Evolutionary conservation across 2,113 vertebrate genomes (phyloP), one percentile per base, ranked within the genome.

Genomic region (Erinaceus europaeus): DNA sequence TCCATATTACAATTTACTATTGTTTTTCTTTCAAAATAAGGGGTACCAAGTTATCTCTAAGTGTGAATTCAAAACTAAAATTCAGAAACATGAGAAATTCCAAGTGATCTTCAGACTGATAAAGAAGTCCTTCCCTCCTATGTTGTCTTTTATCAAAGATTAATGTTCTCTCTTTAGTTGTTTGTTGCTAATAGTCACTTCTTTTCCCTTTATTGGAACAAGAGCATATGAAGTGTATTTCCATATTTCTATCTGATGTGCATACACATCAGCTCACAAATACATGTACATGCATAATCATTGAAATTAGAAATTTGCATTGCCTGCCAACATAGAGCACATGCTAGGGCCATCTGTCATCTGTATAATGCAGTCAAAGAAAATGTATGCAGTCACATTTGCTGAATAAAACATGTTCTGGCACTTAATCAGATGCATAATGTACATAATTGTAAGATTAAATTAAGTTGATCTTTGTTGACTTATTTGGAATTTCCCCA

Each of bases 391-490:
- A 55, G 27, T 65, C 9, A 55, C 50, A 62, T 84, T 90, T 84
- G 40, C 29, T 46, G 48, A 84, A 74, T 34, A 84, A 86, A 57
- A 73, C 77, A 27, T 55, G 25, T 65, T 65, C 88, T 84, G 83
- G 42, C 4, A 53, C 13, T 55, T 84, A 81, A 78, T 74, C 59
- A 89, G 13, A 71, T 87, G 8, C 38, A 82, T 78, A 78, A 78
- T 55, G 12, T 81, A 77, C 86, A 65, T n/a, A 71, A 20, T 75
- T 38, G 12, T 21, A 88, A 62, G 12, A 79, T 87, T 90, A 64
- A 91, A 84, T 92, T 38, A 81, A 64, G 9, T 91, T 91, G 5
- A 17, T 52, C 18, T 38, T 84, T 55, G 78, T 81, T 86, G 62
- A 64, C 5, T 79, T 59, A 53, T 32, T n/a, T 87, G 68, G 18